A percentile compares a stretch with the other conserved stretches of the same genome.
Evolutionary conservation across 2,797 vertebrate species (phyloP).

Genomic region (Graptemys geographica): DNA sequence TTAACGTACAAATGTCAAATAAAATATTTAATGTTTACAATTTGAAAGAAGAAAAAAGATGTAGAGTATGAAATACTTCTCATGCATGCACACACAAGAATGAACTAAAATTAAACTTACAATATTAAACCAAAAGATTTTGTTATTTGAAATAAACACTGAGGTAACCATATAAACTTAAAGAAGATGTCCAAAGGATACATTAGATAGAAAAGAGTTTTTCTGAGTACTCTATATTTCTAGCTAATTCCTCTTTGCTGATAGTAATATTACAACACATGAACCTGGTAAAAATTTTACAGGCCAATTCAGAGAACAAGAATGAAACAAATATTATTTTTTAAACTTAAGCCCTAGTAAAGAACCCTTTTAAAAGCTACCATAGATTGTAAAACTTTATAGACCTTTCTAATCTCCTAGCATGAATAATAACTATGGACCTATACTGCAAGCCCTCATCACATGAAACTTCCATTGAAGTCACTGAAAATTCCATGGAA

Average conservation of each 20-base stretch:
- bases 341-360: constrained; percentile 21
- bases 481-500: not conserved
- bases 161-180: not conserved
- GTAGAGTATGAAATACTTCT: not conserved
- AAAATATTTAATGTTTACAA: constrained; percentile 25
- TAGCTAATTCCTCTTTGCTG: not conserved
- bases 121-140: not conserved
- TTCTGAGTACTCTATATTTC: not conserved
- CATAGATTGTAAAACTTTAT: constrained; percentile 43
- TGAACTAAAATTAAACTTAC: not conserved
- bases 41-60: not conserved
- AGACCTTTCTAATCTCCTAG: constrained; percentile 43
- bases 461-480: not conserved
- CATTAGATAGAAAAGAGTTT: not conserved
- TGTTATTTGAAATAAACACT: not conserved
- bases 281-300: not conserved
- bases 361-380: constrained; percentile 13
- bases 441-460: not conserved
- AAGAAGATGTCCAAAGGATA: not conserved
- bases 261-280: not conserved
- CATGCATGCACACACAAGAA: not conserved
- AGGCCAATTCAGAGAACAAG: fast-evolving
- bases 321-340: not conserved
- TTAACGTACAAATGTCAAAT: constrained; percentile 25
- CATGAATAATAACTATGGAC: not conserved